Conservation (phyloP, 2,888 invertebrate genomes). For the Silvanus unidentatus region DNA sequence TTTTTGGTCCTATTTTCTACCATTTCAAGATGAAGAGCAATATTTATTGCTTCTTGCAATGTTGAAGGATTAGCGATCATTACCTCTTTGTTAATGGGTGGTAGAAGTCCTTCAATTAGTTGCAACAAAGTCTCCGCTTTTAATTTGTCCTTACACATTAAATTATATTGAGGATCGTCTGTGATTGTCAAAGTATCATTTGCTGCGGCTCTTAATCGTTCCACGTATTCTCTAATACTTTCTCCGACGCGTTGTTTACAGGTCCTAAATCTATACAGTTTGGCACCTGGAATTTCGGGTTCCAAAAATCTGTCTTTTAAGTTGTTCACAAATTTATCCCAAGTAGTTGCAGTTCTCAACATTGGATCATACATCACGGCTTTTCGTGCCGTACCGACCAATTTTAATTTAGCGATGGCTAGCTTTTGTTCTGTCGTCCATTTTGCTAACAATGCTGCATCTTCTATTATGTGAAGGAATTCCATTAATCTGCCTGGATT, state of each 20-base stretch:
- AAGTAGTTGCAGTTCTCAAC: background rate
- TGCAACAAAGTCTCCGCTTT: background rate
- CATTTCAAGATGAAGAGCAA: background rate
- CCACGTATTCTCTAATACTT: background rate
- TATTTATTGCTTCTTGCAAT: background rate
- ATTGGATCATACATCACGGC: background rate
- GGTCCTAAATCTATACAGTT: background rate
- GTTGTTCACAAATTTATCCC: background rate
- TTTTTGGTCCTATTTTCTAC: background rate
- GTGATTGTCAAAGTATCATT: background rate
- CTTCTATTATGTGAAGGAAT: background rate
- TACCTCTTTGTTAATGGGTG: background rate
- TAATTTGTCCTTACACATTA: background rate
- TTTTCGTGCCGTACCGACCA: background rate
- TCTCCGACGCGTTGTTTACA: background rate
- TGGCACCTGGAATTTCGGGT: background rate
- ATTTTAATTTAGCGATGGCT: constrained; percentile 3
- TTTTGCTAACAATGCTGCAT: background rate
- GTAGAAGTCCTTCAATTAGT: background rate
- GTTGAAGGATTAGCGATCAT: background rate
- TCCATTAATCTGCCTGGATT: too few species aligned
- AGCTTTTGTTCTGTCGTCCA: background rate
- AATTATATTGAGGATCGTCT: too few species aligned
- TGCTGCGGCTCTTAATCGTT: background rate
- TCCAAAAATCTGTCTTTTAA: background rate